Base-by-base conservation (phyloP, 2,888 invertebrate species). In the Myopa tessellatipennis region DNA sequence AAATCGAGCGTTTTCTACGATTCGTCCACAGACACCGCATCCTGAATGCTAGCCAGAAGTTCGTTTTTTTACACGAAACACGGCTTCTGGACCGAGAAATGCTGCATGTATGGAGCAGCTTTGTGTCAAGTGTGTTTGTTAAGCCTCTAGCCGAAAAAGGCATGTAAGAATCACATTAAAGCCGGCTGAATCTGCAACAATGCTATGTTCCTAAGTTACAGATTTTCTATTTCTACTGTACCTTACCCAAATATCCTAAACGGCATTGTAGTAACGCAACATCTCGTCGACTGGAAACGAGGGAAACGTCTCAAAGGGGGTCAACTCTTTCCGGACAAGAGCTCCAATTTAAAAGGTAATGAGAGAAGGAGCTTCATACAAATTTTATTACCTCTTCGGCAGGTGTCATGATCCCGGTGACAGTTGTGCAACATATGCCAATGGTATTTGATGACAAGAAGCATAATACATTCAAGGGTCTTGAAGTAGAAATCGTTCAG, bases 81-180 rank as follows among this genome's bases (percentile, higher is more conserved):
- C 90, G 94, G 6, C 89, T 96, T 2, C 93, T 95, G 83, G 90
- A 90, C 73, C 90, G 91, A 80, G 91, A 93, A 6, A 89, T 94
- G 79, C 91, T 93, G 83, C 94, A 93, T 83, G 87, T 96, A 16
- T 96, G 96, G 96, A 94, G 93, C 79, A 91, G 94, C 79, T 92
- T 95, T 70, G 91, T 95, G 26, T 94, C 94, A 82, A 93, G 94
- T 0, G 87, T 95, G 8, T 96, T 96, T 81, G 89, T 96, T 16
- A 91, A 92, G 36, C 68, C 79, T 0, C 79, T 80, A 0, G 12
- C 76, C 65, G 89, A 82, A 81, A 87, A 72, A 79, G 83, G 34
- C 38, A 26, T 14, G 38, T 38, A 38, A 36, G 34, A 71, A 84
- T 6, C 7, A 45, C n/a, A n/a, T 52, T 3, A 55, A 18, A 61